Evolutionary conservation across 2,113 vertebrate genomes (phyloP).

Genomic region (Lophura nycthemera): DNA sequence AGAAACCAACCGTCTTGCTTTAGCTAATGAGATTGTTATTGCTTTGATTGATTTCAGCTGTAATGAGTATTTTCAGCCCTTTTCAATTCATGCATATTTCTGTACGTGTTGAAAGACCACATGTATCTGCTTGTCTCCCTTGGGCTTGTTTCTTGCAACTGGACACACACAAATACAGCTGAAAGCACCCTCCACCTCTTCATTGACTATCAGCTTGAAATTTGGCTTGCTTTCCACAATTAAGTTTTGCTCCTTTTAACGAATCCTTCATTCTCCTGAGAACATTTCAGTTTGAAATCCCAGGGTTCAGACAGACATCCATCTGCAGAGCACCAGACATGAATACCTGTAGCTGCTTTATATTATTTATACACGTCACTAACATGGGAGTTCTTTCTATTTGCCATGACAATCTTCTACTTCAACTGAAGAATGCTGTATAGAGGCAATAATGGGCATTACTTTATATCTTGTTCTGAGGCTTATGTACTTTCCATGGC

Average conservation of each 20-base stretch:
- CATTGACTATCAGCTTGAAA: background rate
- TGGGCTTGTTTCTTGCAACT: background rate
- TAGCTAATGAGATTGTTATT: background rate
- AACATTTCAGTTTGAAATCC: background rate
- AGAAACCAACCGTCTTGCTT: background rate
- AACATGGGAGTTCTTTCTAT: background rate
- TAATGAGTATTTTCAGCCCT: background rate
- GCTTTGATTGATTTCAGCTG: background rate
- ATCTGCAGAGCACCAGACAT: background rate
- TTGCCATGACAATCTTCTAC: background rate
- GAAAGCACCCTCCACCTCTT: background rate
- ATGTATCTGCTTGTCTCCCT: fast-evolving
- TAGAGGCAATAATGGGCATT: background rate
- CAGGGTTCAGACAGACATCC: background rate
- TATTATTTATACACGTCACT: background rate
- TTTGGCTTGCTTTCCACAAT: background rate
- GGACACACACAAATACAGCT: background rate
- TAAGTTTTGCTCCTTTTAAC: background rate
- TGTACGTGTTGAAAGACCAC: background rate
- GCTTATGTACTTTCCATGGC: background rate
- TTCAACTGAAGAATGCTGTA: background rate
- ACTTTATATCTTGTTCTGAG: background rate
- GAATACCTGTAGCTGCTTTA: fast-evolving
- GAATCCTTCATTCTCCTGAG: background rate
- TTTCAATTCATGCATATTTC: background rate